Conservation (phyloP, 2,113 vertebrate species). For the Megalops atlanticus region DNA sequence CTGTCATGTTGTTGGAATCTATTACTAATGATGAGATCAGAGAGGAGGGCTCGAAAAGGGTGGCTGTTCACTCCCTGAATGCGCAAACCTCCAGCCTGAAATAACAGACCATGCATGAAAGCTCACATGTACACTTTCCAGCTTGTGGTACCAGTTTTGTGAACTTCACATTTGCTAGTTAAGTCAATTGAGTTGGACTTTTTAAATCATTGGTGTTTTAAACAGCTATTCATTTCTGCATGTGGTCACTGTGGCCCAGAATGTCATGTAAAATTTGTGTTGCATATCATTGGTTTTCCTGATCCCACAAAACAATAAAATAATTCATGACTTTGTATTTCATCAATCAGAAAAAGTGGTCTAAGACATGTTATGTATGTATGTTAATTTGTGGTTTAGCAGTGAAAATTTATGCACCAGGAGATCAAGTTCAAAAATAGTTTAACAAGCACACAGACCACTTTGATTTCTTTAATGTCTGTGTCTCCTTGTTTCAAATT, state of each 20-base stretch:
- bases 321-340: background rate
- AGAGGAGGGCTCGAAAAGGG: background rate
- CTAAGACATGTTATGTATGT: too few species aligned
- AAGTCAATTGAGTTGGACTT: background rate
- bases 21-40: background rate
- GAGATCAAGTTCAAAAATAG: too few species aligned
- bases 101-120: background rate
- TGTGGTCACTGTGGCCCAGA: background rate
- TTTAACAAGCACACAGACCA: background rate
- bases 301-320: background rate
- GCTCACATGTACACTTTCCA: background rate
- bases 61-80: background rate
- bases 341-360: too few species aligned
- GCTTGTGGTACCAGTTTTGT: background rate
- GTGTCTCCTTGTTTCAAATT: background rate
- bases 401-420: too few species aligned
- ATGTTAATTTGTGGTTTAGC: too few species aligned
- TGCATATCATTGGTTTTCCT: background rate
- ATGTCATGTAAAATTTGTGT: background rate
- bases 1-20: slow-evolving; percentile 1
- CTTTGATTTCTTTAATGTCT: background rate
- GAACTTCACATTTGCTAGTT: background rate
- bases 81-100: background rate
- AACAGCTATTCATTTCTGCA: background rate
- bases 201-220: background rate